These are phyloP conservation scores for Patiria miniata DNA, from an alignment of 35 echinoderm and acorn worm species.

Conservation along the genomic window DNA sequence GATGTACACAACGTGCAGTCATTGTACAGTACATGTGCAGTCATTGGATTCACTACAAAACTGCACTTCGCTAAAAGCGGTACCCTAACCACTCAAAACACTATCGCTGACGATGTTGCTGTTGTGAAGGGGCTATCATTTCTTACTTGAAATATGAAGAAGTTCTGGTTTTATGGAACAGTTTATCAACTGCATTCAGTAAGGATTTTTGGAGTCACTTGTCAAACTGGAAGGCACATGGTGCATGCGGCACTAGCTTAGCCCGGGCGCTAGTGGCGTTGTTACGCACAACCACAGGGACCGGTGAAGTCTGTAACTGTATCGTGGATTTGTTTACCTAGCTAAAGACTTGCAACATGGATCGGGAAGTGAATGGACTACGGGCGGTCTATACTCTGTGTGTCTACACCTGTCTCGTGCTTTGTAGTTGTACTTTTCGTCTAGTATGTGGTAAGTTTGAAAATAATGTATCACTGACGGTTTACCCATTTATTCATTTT, in stretches of 20 bases:
- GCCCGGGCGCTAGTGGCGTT: not conserved
- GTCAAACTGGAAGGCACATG: not conserved
- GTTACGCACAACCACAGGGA: not conserved
- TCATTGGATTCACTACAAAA: not conserved
- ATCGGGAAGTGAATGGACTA: not conserved
- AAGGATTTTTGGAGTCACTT: not conserved
- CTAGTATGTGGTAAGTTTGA: conserved; percentile 8
- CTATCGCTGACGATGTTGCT: too few species aligned
- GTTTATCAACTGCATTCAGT: not conserved
- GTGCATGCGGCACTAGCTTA: not conserved
- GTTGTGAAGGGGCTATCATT: too few species aligned
- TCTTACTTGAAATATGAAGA: too few species aligned
- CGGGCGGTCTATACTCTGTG: conserved; percentile 17
- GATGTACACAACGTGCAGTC: not conserved
- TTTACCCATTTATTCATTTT: not conserved
- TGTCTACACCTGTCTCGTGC: not conserved
- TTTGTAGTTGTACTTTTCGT: conserved; percentile 7
- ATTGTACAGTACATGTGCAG: not conserved
- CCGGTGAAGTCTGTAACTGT: conserved; percentile 17
- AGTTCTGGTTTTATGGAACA: too few species aligned
- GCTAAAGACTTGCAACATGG: conserved; percentile 12
- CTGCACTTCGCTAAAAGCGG: too few species aligned
- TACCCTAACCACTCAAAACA: too few species aligned
- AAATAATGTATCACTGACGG: not conserved
- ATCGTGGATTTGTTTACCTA: conserved; percentile 24